Evolutionary conservation across 53 echinoderm and acorn worm genomes (phyloP), one percentile per base, ranked within the genome.

Genomic region (Henricia sp.): DNA sequence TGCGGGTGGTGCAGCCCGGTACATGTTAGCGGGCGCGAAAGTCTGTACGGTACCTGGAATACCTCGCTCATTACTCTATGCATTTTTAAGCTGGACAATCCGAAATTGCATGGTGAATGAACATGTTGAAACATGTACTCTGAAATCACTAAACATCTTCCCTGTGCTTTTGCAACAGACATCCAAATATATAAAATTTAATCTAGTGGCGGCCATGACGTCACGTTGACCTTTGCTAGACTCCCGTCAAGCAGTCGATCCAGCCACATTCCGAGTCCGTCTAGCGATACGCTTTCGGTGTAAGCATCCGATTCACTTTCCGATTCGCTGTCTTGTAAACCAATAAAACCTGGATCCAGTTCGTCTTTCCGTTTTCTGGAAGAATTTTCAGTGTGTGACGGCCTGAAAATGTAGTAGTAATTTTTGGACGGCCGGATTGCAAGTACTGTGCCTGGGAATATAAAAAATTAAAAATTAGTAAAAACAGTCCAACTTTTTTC

Each of bases 371-470:
- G 88, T 19, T 77, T 56, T 11, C 60, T 59, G 8, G 52, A 19
- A 34, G 67, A 76, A 50, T 52, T 34, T 26, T 51, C 29, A 59
- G 53, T 28, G 24, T 52, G 67, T 39, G 27, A 24, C 3, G 95
- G 85, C 33, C 52, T 66, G 59, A 89, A 94, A 43, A 77, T 37
- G 50, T 37, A 86, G 55, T 75, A 94, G 52, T 92, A 89, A n/a
- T 86, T 89, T 65, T 94, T 94, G 32, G 95, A 82, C 20, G 89
- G 89, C 12, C 95, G 87, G 17, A 94, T 37, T 16, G 95, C 91
- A 21, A 94, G 77, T 14, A 94, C 72, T 1, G 73, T 83, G 12
- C 89, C 95, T 37, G 48, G 8, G 4, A 54, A 23, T 5, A 42
- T 26, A 36, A 23, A 25, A 2, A 30, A 60, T 32, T 0, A 28